Evolutionary conservation across 2,888 invertebrate genomes (phyloP).

Genomic region (Patella ulyssiponensis): DNA sequence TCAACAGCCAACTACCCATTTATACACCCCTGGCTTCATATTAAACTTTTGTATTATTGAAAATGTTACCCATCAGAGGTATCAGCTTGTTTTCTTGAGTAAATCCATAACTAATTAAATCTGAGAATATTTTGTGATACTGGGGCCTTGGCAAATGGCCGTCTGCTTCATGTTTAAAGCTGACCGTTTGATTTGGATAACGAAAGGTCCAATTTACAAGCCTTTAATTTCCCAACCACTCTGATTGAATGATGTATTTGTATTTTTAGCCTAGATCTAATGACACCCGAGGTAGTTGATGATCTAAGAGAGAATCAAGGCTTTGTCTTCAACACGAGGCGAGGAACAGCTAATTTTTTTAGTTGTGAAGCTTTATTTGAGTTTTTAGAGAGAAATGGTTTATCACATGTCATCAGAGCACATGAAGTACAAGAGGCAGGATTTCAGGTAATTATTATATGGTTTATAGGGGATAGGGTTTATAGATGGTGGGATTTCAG

Average conservation of each 20-base stretch:
- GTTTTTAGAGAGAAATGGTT: conserved; percentile 79
- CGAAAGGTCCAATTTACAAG: not conserved
- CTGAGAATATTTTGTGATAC: too few species aligned
- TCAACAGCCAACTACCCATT: too few species aligned
- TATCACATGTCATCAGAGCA: conserved; percentile 82
- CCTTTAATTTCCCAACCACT: not conserved
- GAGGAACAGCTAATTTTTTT: conserved; percentile 84
- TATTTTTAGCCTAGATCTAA: conserved; percentile 55
- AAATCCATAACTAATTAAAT: too few species aligned
- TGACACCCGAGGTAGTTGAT: conserved; percentile 60
- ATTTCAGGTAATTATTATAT: conserved; percentile 76
- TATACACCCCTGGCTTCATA: too few species aligned
- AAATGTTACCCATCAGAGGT: too few species aligned
- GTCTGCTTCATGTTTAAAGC: too few species aligned
- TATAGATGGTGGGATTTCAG: too few species aligned
- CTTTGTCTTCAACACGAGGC: conserved; percentile 79
- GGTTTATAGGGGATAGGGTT: too few species aligned
- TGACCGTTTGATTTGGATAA: too few species aligned
- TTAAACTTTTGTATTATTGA: too few species aligned
- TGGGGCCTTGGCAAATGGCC: too few species aligned
- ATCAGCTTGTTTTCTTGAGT: too few species aligned
- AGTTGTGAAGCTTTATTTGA: conserved; percentile 79
- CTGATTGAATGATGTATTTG: conserved; percentile 5
- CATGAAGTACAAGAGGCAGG: conserved; percentile 83
- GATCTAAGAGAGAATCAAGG: conserved; percentile 73